Conservation (phyloP, 2,113 vertebrate species). For the Uria lomvia region DNA sequence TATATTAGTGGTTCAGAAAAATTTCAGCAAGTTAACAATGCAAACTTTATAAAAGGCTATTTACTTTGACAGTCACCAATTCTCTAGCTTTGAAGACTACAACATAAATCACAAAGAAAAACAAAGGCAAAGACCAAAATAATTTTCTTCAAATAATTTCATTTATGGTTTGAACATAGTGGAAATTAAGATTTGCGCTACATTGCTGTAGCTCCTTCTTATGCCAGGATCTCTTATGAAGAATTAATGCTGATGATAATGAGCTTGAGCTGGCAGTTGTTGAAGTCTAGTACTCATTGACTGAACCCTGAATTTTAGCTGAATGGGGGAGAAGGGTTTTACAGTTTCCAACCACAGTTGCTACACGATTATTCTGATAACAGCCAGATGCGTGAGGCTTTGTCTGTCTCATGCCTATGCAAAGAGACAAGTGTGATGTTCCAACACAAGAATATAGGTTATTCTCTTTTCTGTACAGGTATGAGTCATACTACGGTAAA, state of each 20-base stretch:
- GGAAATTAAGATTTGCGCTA: background rate
- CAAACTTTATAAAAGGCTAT: background rate
- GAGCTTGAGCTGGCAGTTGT: background rate
- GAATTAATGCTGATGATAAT: background rate
- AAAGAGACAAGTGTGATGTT: background rate
- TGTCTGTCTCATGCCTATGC: background rate
- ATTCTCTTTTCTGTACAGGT: background rate
- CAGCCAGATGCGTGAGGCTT: background rate
- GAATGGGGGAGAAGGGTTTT: background rate
- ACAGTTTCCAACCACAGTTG: background rate
- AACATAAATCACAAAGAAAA: background rate
- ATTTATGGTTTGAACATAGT: background rate
- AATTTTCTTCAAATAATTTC: background rate
- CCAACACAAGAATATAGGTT: background rate
- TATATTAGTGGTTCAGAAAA: background rate
- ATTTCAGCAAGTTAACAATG: background rate
- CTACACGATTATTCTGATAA: background rate
- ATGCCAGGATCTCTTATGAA: background rate
- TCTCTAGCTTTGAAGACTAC: background rate
- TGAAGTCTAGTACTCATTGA: background rate
- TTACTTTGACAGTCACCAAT: background rate
- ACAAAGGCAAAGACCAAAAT: background rate
- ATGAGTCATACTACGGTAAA: fast-evolving
- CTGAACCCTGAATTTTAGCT: background rate
- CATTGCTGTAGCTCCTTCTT: background rate